A percentile compares a stretch with the other conserved stretches of the same genome.
Conservation (phyloP, 2,797 vertebrate genomes). For the Xerus rutilus region DNA sequence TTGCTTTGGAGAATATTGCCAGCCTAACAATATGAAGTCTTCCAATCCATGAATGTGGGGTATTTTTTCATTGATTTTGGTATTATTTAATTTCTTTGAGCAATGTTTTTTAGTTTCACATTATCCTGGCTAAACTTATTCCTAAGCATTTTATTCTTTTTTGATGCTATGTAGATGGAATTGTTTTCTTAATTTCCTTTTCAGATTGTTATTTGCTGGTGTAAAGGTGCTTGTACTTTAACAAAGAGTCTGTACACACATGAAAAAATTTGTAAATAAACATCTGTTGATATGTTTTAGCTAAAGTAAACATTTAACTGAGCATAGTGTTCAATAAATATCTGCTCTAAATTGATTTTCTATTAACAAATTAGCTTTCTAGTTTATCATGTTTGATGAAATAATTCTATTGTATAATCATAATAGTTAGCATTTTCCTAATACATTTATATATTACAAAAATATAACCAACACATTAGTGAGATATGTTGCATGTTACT, state of each 20-base stretch:
- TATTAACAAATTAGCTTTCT: not conserved
- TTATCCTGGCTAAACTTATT: constrained; percentile 1
- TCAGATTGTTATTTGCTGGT: not conserved
- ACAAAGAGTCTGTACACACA: not conserved
- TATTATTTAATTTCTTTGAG: constrained; percentile 14
- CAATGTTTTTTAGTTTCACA: not conserved
- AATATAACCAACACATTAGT: constrained; percentile 6
- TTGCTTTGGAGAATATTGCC: not conserved
- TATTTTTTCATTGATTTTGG: constrained; percentile 1
- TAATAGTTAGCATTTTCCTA: not conserved
- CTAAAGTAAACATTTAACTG: constrained; percentile 46
- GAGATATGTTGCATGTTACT: constrained; percentile 29
- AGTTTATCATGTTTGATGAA: constrained; percentile 13
- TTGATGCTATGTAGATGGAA: constrained; percentile 4
- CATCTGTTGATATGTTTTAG: constrained; percentile 32
- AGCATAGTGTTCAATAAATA: constrained; percentile 21
- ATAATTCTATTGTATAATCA: not conserved
- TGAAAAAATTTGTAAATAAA: constrained; percentile 41
- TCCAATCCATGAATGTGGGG: not conserved
- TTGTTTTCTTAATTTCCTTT: not conserved
- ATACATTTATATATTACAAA: not conserved
- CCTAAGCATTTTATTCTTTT: constrained; percentile 32
- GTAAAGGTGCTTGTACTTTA: not conserved
- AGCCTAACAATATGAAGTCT: not conserved
- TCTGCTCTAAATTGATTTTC: constrained; percentile 38